Evolutionary conservation across 2,797 vertebrate genomes (phyloP), one percentile per base, ranked within the genome.

Genomic region (Scomberomorus guttatus): DNA sequence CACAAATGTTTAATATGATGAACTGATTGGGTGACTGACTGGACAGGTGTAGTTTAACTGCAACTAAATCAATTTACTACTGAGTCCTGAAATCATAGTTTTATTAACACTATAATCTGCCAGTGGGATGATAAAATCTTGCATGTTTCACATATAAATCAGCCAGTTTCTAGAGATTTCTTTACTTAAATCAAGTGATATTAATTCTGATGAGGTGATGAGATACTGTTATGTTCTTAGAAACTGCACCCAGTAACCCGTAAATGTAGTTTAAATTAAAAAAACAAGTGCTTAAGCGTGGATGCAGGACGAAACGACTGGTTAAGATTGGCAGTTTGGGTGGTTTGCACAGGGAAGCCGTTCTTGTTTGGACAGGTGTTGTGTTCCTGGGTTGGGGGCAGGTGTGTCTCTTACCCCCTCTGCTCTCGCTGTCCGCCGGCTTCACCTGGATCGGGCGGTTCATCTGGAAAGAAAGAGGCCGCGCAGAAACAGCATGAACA

Each of bases 371-470:
- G 80, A 83, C 81, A 89, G 87, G 82, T 86, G 83, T 48, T 57
- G 75, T 65, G 81, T 68, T 73, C 81, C 61, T 22, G 61, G 1
- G 54, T 54, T 50, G 73, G 44, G 79, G 77, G 69, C 82, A 78
- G 82, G 84, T 84, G 84, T 84, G 76, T 82, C 77, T 88, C 89
- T 96, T 98, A 99, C 98, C 98, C 97, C 98, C 98, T 93, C 98
- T 97, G 89, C 97, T 98, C 91, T 99, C 98, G 44, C 98, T 99
- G 96, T 99, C 98, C 0, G 98, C 98, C 0, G 98, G 98, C 75
- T 99, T 99, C 96, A 99, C 98, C 93, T 99, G 98, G 94, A 99
- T 99, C 5, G 98, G 98, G 14, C 98, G 97, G 59, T 98, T 98
- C 98, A 99, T 99, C 98, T 99, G 95, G 71, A 95, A 76, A 73